Evolutionary conservation across 2,113 vertebrate species (phyloP).

Genomic region (Ramphastos sulfuratus): DNA sequence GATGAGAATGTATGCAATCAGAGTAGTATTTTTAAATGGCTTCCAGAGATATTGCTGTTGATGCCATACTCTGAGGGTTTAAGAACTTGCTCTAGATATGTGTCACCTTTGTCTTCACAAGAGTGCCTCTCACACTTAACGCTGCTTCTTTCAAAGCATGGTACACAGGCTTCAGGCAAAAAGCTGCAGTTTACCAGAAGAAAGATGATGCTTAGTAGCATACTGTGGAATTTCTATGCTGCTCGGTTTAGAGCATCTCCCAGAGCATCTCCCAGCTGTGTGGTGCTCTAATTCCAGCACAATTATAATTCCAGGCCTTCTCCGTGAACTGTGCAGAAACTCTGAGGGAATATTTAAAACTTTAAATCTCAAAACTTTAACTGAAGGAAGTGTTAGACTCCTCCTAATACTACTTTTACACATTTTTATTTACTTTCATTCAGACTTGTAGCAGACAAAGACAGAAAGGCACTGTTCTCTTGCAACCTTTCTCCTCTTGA

Average conservation of each 20-base stretch:
- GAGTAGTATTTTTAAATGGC: background rate
- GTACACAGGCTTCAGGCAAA: background rate
- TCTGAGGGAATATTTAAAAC: background rate
- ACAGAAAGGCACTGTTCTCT: background rate
- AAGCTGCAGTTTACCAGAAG: background rate
- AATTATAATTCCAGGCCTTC: background rate
- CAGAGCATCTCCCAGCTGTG: background rate
- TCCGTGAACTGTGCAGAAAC: background rate
- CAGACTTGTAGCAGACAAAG: background rate
- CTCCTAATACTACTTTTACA: background rate
- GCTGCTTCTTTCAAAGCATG: background rate
- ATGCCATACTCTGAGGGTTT: background rate
- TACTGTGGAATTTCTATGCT: background rate
- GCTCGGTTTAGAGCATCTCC: background rate
- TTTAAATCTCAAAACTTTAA: background rate
- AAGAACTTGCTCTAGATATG: background rate
- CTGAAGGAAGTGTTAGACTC: background rate
- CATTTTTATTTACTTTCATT: background rate
- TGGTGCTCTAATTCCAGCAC: background rate
- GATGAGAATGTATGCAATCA: background rate
- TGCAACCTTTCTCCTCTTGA: background rate
- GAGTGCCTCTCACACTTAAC: background rate
- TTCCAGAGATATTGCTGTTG: background rate
- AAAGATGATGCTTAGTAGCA: background rate
- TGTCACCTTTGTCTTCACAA: background rate